A percentile compares a stretch with the other conserved stretches of the same genome.
Evolutionary conservation across 2,113 vertebrate species (phyloP).

Genomic region (Dicerorhinus sumatrensis): DNA sequence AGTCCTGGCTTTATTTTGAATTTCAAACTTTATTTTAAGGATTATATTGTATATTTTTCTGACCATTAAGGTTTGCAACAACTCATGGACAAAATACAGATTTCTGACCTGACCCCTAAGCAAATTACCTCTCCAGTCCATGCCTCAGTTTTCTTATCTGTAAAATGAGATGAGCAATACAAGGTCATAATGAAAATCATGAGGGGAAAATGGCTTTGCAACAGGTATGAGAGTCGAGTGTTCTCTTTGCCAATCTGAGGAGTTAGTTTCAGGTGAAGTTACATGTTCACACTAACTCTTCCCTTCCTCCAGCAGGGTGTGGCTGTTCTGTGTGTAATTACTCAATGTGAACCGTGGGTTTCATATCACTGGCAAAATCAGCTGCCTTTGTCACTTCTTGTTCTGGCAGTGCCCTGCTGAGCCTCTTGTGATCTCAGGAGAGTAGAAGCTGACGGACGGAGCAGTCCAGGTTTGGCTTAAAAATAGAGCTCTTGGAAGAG

Average conservation of each 20-base stretch:
- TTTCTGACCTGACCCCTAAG: not conserved
- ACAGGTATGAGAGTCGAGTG: not conserved
- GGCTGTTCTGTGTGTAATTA: not conserved
- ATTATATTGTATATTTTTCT: not conserved
- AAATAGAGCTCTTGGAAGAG: not conserved
- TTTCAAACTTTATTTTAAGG: not conserved
- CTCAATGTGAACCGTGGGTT: constrained; percentile 48
- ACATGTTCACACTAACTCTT: accelerated
- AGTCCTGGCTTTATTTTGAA: not conserved
- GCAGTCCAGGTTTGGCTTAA: not conserved
- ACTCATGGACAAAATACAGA: not conserved
- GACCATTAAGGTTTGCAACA: not conserved
- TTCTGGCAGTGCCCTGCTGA: constrained; percentile 41
- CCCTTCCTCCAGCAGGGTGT: not conserved
- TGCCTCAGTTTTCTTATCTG: not conserved
- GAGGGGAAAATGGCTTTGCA: not conserved
- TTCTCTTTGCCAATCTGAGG: not conserved
- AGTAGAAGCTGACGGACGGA: not conserved
- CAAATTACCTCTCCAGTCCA: not conserved
- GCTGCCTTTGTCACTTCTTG: constrained; percentile 68
- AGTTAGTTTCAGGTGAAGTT: not conserved
- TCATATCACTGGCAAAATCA: constrained; percentile 68
- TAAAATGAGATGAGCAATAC: not conserved
- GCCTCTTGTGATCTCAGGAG: constrained; percentile 27
- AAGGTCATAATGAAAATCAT: not conserved